Evolutionary conservation across 2,113 vertebrate species (phyloP), one percentile per base, ranked within the genome.

Genomic region (Stomatorhinus ivindoensis): DNA sequence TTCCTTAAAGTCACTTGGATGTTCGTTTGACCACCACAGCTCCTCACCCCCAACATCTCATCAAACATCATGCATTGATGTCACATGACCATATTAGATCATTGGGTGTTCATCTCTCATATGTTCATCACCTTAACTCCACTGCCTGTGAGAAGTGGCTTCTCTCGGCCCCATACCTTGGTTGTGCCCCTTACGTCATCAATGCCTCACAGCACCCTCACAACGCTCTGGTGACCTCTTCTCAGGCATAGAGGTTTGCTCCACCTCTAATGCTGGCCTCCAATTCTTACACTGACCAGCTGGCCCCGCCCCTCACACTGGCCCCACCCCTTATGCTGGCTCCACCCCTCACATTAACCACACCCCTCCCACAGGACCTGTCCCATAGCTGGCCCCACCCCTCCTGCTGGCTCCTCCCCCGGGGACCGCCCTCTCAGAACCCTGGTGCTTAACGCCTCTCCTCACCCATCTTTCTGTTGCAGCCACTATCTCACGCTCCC

Each of bases 401-500:
- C 24, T 61, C n/a, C 13, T 3, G 10, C 10, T 69, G 10, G 61
- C n/a, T 10, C 27, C 27, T 1, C 61, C 24, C 10, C 27, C 1
- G 0, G 61, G n/a, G 61, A 11, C 61, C 3, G 0, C 10, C 65
- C 7, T 89, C 58, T 88, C n/a, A 19, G 84, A 50, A 50, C 13
- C 47, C 47, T 6, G n/a, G n/a, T 86, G 84, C 47, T 86, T 50
- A 31, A 3, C 5, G 91, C 90, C 89, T 86, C 89, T 93, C 92
- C 93, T 92, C 94, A 93, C 91, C 91, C 93, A 93, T 94, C 90
- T 91, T n/a, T 92, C 24, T 92, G 61, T 89, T 97, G 94, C 97
- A 99, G 98, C 97, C 98, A 97, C 97, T 99, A 97, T 96, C 97
- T 98, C 95, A 98, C 98, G 95, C 96, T 99, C 96, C 98, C 98